Evolutionary conservation across 2,888 invertebrate genomes (phyloP), one percentile per base, ranked within the genome.

Genomic region (Calliopum simillimum): DNA sequence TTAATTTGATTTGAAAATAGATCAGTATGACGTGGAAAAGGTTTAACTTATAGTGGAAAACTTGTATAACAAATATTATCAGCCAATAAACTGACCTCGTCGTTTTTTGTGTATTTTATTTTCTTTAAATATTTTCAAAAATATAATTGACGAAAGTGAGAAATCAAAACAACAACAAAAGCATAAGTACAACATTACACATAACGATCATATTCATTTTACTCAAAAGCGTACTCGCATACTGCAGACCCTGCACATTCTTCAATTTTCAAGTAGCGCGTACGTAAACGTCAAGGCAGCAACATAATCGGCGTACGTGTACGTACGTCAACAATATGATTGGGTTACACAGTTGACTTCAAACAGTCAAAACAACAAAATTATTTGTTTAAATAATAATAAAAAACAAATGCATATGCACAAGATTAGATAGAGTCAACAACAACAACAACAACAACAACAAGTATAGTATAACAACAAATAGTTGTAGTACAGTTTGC

Each of bases 21-120:
- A n/a, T n/a, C n/a, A n/a, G n/a, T n/a, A n/a, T n/a, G n/a, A n/a
- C n/a, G n/a, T n/a, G n/a, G n/a, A n/a, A n/a, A n/a, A n/a, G n/a
- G n/a, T n/a, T n/a, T n/a, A n/a, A n/a, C n/a, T n/a, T n/a, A n/a
- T n/a, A n/a, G n/a, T n/a, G n/a, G n/a, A n/a, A n/a, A n/a, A n/a
- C n/a, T n/a, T n/a, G n/a, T n/a, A n/a, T n/a, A n/a, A n/a, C n/a
- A n/a, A n/a, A n/a, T n/a, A n/a, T n/a, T n/a, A n/a, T n/a, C n/a
- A n/a, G n/a, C n/a, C n/a, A 71, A 73, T 71, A 73, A 51, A 43
- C 21, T 55, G n/a, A 56, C 16, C 49, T 33, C n/a, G 19, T 16
- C 23, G 47, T 19, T 14, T 23, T 51, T 2, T 5, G n/a, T n/a
- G n/a, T n/a, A 16, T 13, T 33, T 33, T 33, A 33, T 1, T 33